Evolutionary conservation across 2,113 vertebrate genomes (phyloP).

Genomic region (Atlantisia rogersi): DNA sequence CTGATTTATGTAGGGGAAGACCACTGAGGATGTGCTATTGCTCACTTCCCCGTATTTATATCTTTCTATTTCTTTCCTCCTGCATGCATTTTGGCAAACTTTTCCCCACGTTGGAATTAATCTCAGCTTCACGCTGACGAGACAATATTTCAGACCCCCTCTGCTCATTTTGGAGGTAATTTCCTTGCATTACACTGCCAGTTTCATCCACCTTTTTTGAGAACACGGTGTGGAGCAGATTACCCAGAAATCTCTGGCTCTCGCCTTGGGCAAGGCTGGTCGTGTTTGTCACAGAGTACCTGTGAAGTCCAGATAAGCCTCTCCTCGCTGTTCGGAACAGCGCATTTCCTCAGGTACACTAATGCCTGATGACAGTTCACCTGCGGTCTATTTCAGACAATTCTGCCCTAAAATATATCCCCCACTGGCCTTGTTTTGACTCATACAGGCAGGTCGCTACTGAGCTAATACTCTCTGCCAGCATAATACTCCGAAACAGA

Average conservation of each 20-base stretch:
- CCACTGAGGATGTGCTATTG: rapidly evolving
- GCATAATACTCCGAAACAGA: not conserved
- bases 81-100: not conserved
- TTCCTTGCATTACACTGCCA: not conserved
- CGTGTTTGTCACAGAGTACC: not conserved
- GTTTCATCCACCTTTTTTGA: not conserved
- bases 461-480: not conserved
- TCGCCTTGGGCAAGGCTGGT: not conserved
- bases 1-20: not conserved
- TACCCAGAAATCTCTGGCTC: not conserved
- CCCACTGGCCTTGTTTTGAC: not conserved
- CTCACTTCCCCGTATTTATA: not conserved
- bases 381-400: not conserved
- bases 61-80: not conserved
- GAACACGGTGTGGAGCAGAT: not conserved
- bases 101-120: not conserved
- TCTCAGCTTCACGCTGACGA: not conserved
- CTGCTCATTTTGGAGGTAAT: not conserved
- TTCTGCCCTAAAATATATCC: not conserved
- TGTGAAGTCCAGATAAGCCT: conserved; percentile 29
- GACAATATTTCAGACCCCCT: not conserved
- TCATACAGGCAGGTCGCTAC: not conserved
- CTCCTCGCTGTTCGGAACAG: not conserved
- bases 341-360: not conserved
- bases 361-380: not conserved